Conservation (phyloP, 2,113 vertebrate genomes). For the Crotalus tigris region DNA sequence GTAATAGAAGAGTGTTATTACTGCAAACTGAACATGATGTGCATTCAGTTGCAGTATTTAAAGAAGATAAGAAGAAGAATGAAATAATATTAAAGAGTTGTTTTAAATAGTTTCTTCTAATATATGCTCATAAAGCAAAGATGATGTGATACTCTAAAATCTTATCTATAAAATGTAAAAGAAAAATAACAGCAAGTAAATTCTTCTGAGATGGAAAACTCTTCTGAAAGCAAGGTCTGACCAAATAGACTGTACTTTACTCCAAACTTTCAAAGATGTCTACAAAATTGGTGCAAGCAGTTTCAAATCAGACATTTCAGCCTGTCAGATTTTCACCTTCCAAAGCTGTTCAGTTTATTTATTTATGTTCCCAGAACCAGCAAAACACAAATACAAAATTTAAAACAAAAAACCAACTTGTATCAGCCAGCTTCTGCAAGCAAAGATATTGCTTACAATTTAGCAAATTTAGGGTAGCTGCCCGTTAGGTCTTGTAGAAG, state of each 20-base stretch:
- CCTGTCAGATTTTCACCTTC: slow-evolving; percentile 22
- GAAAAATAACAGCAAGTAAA: slow-evolving; percentile 66
- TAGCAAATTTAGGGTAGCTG: not conserved
- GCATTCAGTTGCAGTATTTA: slow-evolving; percentile 35
- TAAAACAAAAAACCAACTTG: not conserved
- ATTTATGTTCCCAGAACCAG: not conserved
- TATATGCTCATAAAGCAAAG: not conserved
- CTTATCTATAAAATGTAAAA: slow-evolving; percentile 57
- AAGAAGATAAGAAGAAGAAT: slow-evolving; percentile 23
- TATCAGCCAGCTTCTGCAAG: not conserved
- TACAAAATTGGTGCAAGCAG: slow-evolving; percentile 44
- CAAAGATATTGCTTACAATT: not conserved
- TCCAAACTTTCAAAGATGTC: slow-evolving; percentile 53
- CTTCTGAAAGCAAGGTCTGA: slow-evolving; percentile 46
- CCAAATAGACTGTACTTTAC: slow-evolving; percentile 50
- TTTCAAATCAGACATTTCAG: slow-evolving; percentile 18
- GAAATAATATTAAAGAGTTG: not conserved
- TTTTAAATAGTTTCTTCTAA: slow-evolving; percentile 26
- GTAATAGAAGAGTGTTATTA: slow-evolving; percentile 13
- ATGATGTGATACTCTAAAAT: slow-evolving; percentile 50
- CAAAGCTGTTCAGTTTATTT: not conserved
- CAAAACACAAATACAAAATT: not conserved
- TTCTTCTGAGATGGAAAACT: slow-evolving; percentile 57
- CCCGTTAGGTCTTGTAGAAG: not conserved
- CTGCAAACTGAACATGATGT: slow-evolving; percentile 39